Base-by-base conservation (phyloP, 2,113 vertebrate genomes). In the Tachysurus vachellii region DNA sequence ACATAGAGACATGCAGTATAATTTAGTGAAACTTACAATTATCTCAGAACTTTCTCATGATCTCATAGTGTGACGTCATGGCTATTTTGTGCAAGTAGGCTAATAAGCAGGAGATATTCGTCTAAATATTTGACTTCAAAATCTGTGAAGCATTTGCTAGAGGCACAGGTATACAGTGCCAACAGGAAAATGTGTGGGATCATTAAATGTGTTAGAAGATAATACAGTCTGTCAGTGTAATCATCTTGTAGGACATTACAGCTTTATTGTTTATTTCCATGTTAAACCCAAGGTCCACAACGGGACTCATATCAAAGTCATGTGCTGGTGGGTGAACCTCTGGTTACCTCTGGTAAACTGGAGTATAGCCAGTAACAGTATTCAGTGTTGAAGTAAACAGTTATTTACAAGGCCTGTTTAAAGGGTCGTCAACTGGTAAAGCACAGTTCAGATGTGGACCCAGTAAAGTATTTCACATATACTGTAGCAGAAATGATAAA, bases 1-100 rank as follows among this genome's bases (percentile, higher is more conserved):
- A 86, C 84, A 73, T 7, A 68, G 50, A 81, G 59, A 88, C 88
- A 70, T 82, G 84, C 91, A 87, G 87, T 86, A 68, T 44, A 6
- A 57, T 89, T 86, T 79, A 70, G 21, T 54, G 23, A 11, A 56
- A 31, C 36, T 54, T 13, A 6, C 26, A 19, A 70, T 80, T 75
- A 84, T 84, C 64, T 73, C 54, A 59, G 68, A 56, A n/a, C 83
- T 44, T 42, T 75, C 61, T 28, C 82, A 71, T 68, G 82, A 42
- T 36, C 82, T 84, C 82, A 36, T 31, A 36, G 56, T 61, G 19
- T 81, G 79, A 81, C 21, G 12, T 81, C 56, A 81, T 61, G 31
- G 77, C 77, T 57, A 80, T 80, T 80, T 80, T 31, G 28, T 80
- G 16, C 8, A 5, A 23, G 53, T 21, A 57, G 31, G 42, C 10